phyloP scores from a whole-genome alignment of 2,888 invertebrate species.

The Limulus polyphemus region DNA sequence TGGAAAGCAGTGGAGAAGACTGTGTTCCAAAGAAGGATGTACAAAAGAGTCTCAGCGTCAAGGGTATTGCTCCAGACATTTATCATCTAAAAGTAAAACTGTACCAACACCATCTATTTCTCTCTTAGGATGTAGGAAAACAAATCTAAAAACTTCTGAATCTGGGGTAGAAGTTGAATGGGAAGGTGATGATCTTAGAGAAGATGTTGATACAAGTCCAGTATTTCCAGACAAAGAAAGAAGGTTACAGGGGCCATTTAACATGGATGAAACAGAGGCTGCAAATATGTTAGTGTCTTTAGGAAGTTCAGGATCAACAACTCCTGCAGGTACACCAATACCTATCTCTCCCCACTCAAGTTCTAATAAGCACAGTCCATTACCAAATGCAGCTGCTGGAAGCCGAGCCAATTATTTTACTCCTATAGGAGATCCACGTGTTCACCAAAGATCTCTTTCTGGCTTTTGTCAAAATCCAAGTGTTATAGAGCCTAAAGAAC shows the following conservation, averaged over 20 bases:
- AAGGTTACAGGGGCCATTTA: constrained; percentile 52
- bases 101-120: constrained; percentile 29
- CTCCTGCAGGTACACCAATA: constrained; percentile 50
- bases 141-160: constrained; percentile 32
- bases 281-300: constrained; percentile 91
- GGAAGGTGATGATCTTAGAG: constrained; percentile 69
- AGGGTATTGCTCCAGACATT: constrained; percentile 91
- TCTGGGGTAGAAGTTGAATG: constrained; percentile 49
- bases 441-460: too few species aligned
- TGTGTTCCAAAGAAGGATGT: constrained; percentile 91
- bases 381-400: constrained; percentile 47
- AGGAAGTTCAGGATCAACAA: constrained; percentile 83
- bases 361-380: constrained; percentile 42
- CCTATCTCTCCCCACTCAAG: constrained; percentile 29
- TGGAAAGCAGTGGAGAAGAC: constrained; percentile 96
- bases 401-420: constrained; percentile 71
- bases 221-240: constrained; percentile 22
- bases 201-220: constrained; percentile 55
- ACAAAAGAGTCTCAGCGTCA: constrained; percentile 93
- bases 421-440: constrained; percentile 51
- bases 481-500: too few species aligned
- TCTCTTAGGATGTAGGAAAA: constrained; percentile 32
- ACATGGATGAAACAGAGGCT: constrained; percentile 76
- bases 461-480: too few species aligned
- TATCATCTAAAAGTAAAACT: constrained; percentile 68